Conservation (phyloP, 2,797 vertebrate genomes). For the Chaetophractus vellerosus region DNA sequence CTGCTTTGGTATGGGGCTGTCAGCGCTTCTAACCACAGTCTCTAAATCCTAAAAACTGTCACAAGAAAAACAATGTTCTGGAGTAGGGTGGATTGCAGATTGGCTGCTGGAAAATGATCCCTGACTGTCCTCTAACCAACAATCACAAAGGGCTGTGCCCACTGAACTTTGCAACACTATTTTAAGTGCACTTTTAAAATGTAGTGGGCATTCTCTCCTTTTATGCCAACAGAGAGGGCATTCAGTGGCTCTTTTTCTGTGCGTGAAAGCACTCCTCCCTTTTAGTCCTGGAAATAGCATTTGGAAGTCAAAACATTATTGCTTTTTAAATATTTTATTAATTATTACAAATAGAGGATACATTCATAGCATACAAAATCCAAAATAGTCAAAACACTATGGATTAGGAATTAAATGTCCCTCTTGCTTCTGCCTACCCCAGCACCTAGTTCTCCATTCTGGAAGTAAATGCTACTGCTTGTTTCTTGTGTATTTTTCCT, state of each 20-base stretch:
- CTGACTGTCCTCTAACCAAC: slow-evolving; percentile 15
- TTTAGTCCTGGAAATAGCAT: slow-evolving; percentile 15
- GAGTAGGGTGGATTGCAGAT: background rate
- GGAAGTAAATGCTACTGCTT: background rate
- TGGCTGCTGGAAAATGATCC: slow-evolving; percentile 58
- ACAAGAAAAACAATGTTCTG: slow-evolving; percentile 33
- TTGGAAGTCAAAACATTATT: slow-evolving; percentile 11
- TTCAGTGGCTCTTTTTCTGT: slow-evolving; percentile 6
- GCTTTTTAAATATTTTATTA: slow-evolving; percentile 15
- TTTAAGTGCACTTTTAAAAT: slow-evolving; percentile 70
- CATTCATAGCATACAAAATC: slow-evolving; percentile 37
- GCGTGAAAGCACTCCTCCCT: background rate
- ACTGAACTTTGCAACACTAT: slow-evolving; percentile 38
- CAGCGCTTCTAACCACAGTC: background rate
- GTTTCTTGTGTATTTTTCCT: slow-evolving; percentile 50
- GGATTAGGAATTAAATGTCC: slow-evolving; percentile 10
- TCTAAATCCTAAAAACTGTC: slow-evolving; percentile 29
- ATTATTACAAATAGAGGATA: background rate
- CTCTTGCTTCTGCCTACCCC: background rate
- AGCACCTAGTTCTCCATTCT: background rate
- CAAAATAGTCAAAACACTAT: slow-evolving; percentile 23
- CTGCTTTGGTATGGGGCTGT: background rate
- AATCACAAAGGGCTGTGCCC: slow-evolving; percentile 34
- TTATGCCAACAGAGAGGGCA: slow-evolving; percentile 50
- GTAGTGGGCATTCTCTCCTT: background rate